These are phyloP conservation scores for Megaleporinus macrocephalus DNA, from an alignment of 2,113 vertebrate species.

Conservation along the genomic window DNA sequence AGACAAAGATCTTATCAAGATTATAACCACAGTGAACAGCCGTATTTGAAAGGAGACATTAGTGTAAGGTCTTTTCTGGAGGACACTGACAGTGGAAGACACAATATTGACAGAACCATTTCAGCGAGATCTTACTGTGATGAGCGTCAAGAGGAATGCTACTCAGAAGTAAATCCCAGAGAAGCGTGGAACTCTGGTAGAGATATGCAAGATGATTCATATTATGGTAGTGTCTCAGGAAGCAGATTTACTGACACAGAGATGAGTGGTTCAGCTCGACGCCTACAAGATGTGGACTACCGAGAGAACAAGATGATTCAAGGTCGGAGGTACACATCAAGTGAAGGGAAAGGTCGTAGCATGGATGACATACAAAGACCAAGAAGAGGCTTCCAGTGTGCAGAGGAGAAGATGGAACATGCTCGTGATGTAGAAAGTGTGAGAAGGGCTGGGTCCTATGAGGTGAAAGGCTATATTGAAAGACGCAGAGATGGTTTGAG, in stretches of 20 bases:
- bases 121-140: background rate
- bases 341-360: constrained; percentile 14
- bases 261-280: background rate
- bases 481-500: constrained; percentile 42
- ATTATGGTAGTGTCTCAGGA: constrained; percentile 5
- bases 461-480: constrained; percentile 60
- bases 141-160: background rate
- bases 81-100: background rate
- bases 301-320: constrained; percentile 1
- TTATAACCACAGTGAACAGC: constrained; percentile 1
- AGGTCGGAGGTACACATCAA: background rate
- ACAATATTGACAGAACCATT: background rate
- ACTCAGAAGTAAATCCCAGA: background rate
- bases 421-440: constrained; percentile 1
- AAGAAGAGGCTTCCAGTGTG: background rate
- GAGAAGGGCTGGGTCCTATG: constrained; percentile 39
- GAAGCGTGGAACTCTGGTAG: background rate
- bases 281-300: background rate
- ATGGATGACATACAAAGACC: constrained; percentile 18
- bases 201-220: constrained; percentile 8
- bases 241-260: constrained; percentile 22
- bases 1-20: constrained; percentile 44
- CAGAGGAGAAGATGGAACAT: constrained; percentile 21
- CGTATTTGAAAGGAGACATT: constrained; percentile 3
- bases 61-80: background rate